These are phyloP conservation scores for Orius laevigatus DNA, from an alignment of 1,140 invertebrate species.

Conservation along the genomic window DNA sequence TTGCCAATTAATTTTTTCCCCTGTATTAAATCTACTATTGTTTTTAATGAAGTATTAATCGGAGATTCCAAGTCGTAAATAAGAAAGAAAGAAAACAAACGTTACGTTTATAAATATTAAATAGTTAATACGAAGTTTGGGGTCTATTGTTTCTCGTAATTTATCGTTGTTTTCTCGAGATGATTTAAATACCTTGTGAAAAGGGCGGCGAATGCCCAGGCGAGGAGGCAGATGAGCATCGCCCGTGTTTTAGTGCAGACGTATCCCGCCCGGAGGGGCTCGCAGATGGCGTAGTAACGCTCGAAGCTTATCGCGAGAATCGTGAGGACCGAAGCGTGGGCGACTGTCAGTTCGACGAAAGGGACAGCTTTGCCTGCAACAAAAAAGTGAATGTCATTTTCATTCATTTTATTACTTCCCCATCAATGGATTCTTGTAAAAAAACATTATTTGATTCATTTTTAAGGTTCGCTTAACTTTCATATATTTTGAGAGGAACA, in stretches of 20 bases:
- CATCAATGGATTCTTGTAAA: no score
- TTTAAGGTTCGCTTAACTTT: no score
- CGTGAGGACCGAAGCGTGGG: conserved; percentile 81
- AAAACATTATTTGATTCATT: no score
- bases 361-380: conserved; percentile 69
- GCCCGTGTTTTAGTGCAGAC: conserved; percentile 78
- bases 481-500: no score
- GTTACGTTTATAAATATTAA: background rate
- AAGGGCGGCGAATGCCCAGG: conserved; percentile 69
- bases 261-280: conserved; percentile 75
- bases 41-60: no score
- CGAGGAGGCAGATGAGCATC: conserved; percentile 59
- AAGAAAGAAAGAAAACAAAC: background rate
- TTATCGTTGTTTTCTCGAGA: background rate
- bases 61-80: no score
- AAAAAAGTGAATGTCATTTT: background rate
- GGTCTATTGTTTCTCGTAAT: background rate
- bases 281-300: conserved; percentile 86
- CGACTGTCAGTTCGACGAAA: conserved; percentile 81
- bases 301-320: conserved; percentile 89
- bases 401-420: no score
- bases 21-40: background rate
- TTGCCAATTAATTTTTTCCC: background rate
- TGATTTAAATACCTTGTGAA: conserved; percentile 54
- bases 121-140: background rate